Base-by-base conservation (phyloP, 1,140 invertebrate genomes). In the Bilobella aurantiaca region DNA sequence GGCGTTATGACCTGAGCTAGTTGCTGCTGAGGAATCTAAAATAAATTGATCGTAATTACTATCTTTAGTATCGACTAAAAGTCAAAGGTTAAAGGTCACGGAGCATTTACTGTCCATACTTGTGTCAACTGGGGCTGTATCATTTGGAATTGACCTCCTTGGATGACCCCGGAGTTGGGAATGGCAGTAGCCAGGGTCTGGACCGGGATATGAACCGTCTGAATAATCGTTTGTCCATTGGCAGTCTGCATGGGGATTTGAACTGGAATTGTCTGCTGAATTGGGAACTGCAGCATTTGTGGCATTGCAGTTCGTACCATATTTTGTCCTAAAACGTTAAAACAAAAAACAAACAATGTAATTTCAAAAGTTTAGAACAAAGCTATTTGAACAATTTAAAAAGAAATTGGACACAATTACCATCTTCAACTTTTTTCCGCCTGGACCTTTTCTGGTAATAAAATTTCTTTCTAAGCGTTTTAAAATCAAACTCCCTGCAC, bases 201-300 rank as follows among this genome's bases (percentile, higher is more conserved):
- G 25, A 93, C 81, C 0, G 91, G 92, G 73, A 96, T 86, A 77
- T 96, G 91, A 1, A 95, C 86, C 0, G 92, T 95, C 75, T 96
- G 92, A 76, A 92, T 91, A 61, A 95, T 84, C 0, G 91, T 95
- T 77, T 96, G 92, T 0, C 93, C 93, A 77, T 88, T 89, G 21
- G 85, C 85, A 5, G 89, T 86, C 65, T 90, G 88, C 62, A 96
- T 90, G 1, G 93, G 93, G 46, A 95, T 87, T 79, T 95, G 91
- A 18, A 96, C 89, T 0, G 92, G 91, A 49, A 96, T 89, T 21
- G 89, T 88, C 75, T 90, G 89, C 65, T 89, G 86, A 77, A 91
- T 82, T 12, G 86, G 86, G 71, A 91, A 84, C 75, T 92, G 90
- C 2, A 92, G 76, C 1, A 87, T 78, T 75, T 88, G 86, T 18